Base-by-base conservation (phyloP, 1,140 invertebrate species). In the Drosophila truncata region DNA sequence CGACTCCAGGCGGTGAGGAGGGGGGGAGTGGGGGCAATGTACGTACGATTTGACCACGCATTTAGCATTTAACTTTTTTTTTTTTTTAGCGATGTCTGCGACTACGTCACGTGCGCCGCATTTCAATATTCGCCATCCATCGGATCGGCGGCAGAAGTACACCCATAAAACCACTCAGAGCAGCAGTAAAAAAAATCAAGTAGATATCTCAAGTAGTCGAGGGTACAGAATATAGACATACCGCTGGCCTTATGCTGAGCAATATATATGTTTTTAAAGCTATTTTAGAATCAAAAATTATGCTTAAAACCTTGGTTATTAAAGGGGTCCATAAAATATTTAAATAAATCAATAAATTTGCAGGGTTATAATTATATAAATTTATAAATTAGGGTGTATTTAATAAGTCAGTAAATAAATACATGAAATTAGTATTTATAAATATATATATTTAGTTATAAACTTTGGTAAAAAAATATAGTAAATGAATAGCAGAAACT, bases 21-120 rank as follows among this genome's bases (percentile, higher is more conserved):
- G 9, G 31, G 31, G 9, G 4, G 3, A 11, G 33, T 33, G 33
- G 33, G 58, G 69, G 54, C 82, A 82, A 78, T 83, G 66, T 69
- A 62, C 66, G 25, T 72, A 50, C 52, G 18, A 35, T 59, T 71
- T 60, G 52, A 60, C 66, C 69, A 71, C 66, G 66, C 69, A 72
- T 71, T 72, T 50, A 47, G 25, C 46, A 47, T 47, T 47, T 47
- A n/a, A 25, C 23, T 47, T 47, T 47, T 47, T 47, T 47, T 47
- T 10, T 23, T 14, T 47, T 47, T 47, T 47, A 50, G 69, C 52
- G 46, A 33, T 72, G 66, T 72, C 79, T 74, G 73, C 46, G 74
- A 60, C 77, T 77, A 70, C 62, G 78, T 59, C 44, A 78, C 83
- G 83, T 87, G 83, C 69, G 25, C 23, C 55, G 83, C 83, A 87